Percentiles rank a stretch among this genome's conserved stretches.
Conservation (phyloP, 2,113 vertebrate genomes). For the Varanus salvator region DNA sequence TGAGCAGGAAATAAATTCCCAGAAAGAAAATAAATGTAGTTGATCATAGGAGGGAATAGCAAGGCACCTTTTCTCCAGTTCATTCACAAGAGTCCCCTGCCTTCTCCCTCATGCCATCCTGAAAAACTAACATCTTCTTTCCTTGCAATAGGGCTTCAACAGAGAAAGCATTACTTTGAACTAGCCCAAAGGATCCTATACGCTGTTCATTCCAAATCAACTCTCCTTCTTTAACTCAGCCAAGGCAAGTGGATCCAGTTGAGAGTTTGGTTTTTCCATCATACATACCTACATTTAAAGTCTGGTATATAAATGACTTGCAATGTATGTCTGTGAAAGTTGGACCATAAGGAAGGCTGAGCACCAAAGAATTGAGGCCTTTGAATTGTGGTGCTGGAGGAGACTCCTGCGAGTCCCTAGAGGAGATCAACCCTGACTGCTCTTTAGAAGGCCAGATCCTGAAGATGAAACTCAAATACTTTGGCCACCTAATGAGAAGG, state of each 20-base stretch:
- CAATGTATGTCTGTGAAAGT: too few relatives aligned
- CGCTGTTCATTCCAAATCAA: background rate
- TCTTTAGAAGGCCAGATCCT: too few relatives aligned
- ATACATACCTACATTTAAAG: background rate
- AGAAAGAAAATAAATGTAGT: too few relatives aligned
- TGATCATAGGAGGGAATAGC: too few relatives aligned
- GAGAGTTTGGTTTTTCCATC: background rate
- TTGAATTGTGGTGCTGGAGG: too few relatives aligned
- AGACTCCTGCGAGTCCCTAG: too few relatives aligned
- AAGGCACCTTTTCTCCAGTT: background rate
- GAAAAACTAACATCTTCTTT: background rate
- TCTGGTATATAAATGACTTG: background rate
- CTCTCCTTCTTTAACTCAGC: background rate
- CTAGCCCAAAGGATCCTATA: background rate
- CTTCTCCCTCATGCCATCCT: background rate
- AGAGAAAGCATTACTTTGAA: background rate
- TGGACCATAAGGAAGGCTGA: too few relatives aligned
- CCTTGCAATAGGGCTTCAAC: background rate
- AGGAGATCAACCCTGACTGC: too few relatives aligned
- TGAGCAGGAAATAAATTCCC: too few relatives aligned
- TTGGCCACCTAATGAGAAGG: too few relatives aligned
- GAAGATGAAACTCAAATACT: too few relatives aligned
- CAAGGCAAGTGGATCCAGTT: background rate
- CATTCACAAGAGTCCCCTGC: background rate
- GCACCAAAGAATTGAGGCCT: too few relatives aligned